Percentiles rank a stretch among this genome's conserved stretches.
These are phyloP conservation scores for Parazoanthus darwini DNA, from an alignment of 92 coral and sea anemone genomes.

Conservation along the genomic window DNA sequence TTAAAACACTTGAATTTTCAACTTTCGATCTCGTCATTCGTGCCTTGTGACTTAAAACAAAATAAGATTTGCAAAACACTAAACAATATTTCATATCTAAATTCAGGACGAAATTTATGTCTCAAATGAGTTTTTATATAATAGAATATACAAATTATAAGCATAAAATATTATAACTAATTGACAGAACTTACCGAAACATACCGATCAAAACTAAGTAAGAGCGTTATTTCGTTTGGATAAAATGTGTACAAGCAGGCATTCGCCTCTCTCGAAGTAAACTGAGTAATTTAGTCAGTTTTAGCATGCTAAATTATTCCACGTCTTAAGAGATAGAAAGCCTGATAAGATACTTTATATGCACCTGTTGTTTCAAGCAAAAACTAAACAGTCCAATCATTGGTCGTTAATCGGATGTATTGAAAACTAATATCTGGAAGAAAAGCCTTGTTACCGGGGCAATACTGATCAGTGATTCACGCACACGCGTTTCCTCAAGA, in stretches of 20 bases:
- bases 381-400: constrained; percentile 7
- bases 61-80: too few relatives aligned
- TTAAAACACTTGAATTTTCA: background rate
- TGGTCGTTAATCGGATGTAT: background rate
- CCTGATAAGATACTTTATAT: constrained; percentile 11
- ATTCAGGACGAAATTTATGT: background rate
- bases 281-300: constrained; percentile 2
- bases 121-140: background rate
- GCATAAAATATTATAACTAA: too few relatives aligned
- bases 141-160: too few relatives aligned
- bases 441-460: constrained; percentile 13
- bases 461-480: background rate
- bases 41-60: too few relatives aligned
- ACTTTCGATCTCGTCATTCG: too few relatives aligned
- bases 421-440: background rate
- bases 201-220: background rate
- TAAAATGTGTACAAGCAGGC: background rate
- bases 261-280: background rate
- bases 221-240: background rate
- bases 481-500: too few relatives aligned
- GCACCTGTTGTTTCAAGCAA: constrained; percentile 29
- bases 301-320: background rate
- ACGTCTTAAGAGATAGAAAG: constrained; percentile 12
- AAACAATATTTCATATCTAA: background rate
- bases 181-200: background rate